Percentiles rank a stretch among this genome's conserved stretches.
Evolutionary conservation across 2,113 vertebrate genomes (phyloP).

Genomic region (Siniperca chuatsi): DNA sequence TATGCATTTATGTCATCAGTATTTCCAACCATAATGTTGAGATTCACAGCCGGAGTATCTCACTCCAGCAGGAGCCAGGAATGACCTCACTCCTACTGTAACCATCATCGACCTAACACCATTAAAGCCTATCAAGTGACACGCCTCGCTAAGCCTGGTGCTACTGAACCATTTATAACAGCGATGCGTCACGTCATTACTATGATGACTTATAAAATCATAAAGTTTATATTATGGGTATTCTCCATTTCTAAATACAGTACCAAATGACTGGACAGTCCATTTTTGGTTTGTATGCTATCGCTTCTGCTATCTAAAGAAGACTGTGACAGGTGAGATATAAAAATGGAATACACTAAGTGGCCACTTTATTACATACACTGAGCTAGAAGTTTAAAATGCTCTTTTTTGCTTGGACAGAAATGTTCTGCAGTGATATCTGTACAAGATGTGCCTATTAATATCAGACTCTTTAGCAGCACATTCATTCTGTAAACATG

Average conservation of each 20-base stretch:
- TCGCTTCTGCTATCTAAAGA: neutral
- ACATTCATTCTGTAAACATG: neutral
- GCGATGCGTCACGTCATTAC: conserved; percentile 46
- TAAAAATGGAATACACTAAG: neutral
- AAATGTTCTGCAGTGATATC: neutral
- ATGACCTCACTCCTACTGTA: conserved; percentile 76
- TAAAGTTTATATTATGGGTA: conserved; percentile 54
- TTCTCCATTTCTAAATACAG: conserved; percentile 33
- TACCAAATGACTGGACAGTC: neutral
- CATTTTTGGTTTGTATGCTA: conserved; percentile 7
- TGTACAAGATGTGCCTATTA: neutral
- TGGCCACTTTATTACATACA: neutral
- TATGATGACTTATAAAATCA: conserved; percentile 62
- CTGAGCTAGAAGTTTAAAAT: neutral
- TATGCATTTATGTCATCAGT: conserved; percentile 22
- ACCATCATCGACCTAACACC: conserved; percentile 70
- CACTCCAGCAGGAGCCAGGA: conserved; percentile 66
- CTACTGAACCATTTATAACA: conserved; percentile 78
- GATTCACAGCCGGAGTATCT: conserved; percentile 70
- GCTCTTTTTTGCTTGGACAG: neutral
- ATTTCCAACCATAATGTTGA: conserved; percentile 49
- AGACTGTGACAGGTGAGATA: neutral
- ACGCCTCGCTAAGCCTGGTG: conserved; percentile 53
- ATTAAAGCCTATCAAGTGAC: conserved; percentile 77
- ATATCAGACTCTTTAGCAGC: neutral